These are phyloP conservation scores for Sebastes vulpes DNA, from an alignment of 2,797 vertebrate genomes.

Conservation along the genomic window DNA sequence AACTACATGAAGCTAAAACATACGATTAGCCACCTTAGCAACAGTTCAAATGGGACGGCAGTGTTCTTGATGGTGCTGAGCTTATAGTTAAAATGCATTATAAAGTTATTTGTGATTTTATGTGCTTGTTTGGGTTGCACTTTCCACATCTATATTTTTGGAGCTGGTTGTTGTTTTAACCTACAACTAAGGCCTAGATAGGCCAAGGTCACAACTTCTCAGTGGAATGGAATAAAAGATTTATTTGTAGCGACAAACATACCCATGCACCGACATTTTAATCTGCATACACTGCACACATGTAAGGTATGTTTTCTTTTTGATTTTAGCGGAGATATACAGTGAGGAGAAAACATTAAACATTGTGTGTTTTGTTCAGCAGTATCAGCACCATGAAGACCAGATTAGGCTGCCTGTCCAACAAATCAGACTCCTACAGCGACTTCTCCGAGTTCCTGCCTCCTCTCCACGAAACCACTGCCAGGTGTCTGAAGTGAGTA, in stretches of 20 bases:
- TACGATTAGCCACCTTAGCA: not conserved
- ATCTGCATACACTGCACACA: not conserved
- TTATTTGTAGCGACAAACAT: not conserved
- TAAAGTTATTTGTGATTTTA: not conserved
- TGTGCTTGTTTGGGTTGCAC: not conserved
- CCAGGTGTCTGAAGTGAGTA: conserved; percentile 85
- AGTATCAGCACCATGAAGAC: conserved; percentile 95
- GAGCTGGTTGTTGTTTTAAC: not conserved
- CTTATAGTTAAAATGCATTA: not conserved
- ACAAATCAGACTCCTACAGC: conserved; percentile 97
- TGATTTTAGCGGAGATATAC: not conserved
- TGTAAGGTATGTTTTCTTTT: not conserved
- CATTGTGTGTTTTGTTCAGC: conserved; percentile 41
- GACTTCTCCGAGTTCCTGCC: conserved; percentile 96
- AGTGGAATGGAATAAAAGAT: not conserved
- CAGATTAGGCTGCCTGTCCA: conserved; percentile 95
- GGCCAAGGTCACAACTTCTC: not conserved
- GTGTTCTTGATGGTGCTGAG: not conserved
- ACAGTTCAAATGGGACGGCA: not conserved
- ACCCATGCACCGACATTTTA: not conserved
- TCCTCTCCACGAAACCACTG: conserved; percentile 79
- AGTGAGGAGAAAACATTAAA: not conserved
- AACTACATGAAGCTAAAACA: conserved; percentile 5
- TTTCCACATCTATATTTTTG: not conserved
- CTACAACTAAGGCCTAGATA: no score